Base-by-base conservation (phyloP, 1,140 invertebrate species). In the Leptinotarsa texana region DNA sequence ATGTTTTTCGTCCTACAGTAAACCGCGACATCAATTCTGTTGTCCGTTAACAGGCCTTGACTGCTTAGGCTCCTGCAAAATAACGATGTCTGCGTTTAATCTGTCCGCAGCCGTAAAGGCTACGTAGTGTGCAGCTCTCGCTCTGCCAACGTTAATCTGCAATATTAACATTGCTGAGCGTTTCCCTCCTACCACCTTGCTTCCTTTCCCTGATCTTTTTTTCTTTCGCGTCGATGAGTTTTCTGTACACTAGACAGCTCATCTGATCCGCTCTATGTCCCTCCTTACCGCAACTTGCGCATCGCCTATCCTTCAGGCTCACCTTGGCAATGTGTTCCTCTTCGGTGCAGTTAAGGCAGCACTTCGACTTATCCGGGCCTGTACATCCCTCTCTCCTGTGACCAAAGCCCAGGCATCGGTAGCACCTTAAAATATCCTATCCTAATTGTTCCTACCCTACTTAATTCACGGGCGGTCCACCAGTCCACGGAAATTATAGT, bases 281-380 rank as follows among this genome's bases (percentile, higher is more conserved):
- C n/a, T 68, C 47, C 27, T 49, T 17, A 15, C 65, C 73, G 24
- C 75, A 74, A 8, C 22, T 66, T 13, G 33, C n/a, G 27, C 65
- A 77, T 62, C 18, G 62, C 2, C 15, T 22, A 15, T 72, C 42
- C 4, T 51, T 42, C 21, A 68, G 57, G 51, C 73, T 75, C 13
- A 66, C 69, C 51, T 57, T 70, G 4, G 15, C 76, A 42, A 33
- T 66, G 48, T 74, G 67, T 11, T 68, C 73, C 42, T 66, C 27
- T 27, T 69, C 42, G 3, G 67, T 69, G 68, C 73, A 77, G n/a
- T 71, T 77, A 3, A 74, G 1, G 63, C 75, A 77, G 3, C 13
- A 5, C 3, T 51, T 49, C 3, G 17, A 4, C 21, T 42, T 63
- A 8, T 76, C 75, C 61, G 3, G 6, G 8, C 75, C 75, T 18